phyloP scores from a whole-genome alignment of 2,113 vertebrate species.

The Apaloderma vittatum region DNA sequence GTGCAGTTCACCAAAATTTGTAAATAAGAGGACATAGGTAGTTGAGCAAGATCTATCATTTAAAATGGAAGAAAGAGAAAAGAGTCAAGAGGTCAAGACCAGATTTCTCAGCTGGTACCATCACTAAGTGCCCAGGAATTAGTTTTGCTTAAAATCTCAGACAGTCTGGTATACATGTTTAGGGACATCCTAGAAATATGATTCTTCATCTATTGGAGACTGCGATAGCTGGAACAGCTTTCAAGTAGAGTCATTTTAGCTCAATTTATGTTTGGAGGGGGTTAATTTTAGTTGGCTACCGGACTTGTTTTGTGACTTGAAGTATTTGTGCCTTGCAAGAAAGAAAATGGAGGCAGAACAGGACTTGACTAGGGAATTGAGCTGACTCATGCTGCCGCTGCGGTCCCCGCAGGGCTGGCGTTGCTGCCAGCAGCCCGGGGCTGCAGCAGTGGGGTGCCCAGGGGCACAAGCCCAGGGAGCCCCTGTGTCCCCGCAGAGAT shows the following conservation, averaged over 20 bases:
- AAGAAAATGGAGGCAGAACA: conserved; percentile 42
- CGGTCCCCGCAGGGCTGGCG: not conserved
- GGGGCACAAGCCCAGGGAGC: accelerated
- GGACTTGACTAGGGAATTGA: not conserved
- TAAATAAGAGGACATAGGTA: not conserved
- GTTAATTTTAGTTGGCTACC: not conserved
- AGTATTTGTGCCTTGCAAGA: not conserved
- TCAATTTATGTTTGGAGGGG: not conserved
- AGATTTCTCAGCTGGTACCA: not conserved
- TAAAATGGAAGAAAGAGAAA: not conserved
- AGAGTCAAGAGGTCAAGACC: not conserved
- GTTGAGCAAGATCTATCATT: not conserved
- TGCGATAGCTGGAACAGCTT: not conserved
- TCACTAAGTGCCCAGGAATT: not conserved
- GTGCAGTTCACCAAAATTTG: not conserved
- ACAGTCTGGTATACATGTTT: not conserved
- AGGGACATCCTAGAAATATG: not conserved
- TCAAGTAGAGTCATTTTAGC: not conserved
- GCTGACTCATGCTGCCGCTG: conserved; percentile 7
- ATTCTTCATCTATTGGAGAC: not conserved
- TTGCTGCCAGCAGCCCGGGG: not conserved
- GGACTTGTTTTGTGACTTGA: not conserved
- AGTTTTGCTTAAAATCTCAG: not conserved
- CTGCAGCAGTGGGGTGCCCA: not conserved
- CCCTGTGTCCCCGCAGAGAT: accelerated